Evolutionary conservation across 1,140 invertebrate species (phyloP), one percentile per base, ranked within the genome.

Genomic region (Lepidostoma basale): DNA sequence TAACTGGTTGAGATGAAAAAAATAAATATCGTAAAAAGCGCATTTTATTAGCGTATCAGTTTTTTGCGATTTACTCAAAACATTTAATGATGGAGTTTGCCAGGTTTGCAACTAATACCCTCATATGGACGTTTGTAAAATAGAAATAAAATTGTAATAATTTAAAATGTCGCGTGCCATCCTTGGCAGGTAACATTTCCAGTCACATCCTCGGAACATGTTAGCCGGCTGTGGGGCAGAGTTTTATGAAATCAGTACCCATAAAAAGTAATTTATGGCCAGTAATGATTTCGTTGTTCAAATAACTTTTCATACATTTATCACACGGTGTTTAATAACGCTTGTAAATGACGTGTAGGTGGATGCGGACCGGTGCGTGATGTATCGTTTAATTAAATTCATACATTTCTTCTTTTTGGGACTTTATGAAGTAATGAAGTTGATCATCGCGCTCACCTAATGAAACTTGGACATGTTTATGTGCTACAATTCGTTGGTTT

Each of bases 241-340:
- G 39, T 42, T 60, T 60, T 40, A 26, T 26, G 56, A 60, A 60
- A 60, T 60, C 36, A 60, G 33, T 25, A 42, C 36, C 39, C 56
- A 60, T 60, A 40, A 60, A n/a, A 60, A 60, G 56, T 25, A 60
- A 60, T 60, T 60, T 60, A 60, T 60, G 56, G 22, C 39, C 56
- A 42, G 56, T 60, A 25, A 60, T 60, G 56, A 60, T 60, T 60
- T 42, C 33, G 36, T 28, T 42, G 56, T 60, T 40, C 22, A 60
- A 60, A 60, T 60, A 60, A 60, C 56, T 60, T 60, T 60, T 22
- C 36, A 56, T 42, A 59, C 56, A 23, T 59, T 59, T 60, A 60
- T 60, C 39, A 60, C 56, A 28, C 56, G 36, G 16, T 42, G 56
- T 60, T 60, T 60, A 40, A 42, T 60, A 56, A 33, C 52, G 52